Conservation (phyloP, 2,113 vertebrate genomes). For the Melanostigma gelatinosum region DNA sequence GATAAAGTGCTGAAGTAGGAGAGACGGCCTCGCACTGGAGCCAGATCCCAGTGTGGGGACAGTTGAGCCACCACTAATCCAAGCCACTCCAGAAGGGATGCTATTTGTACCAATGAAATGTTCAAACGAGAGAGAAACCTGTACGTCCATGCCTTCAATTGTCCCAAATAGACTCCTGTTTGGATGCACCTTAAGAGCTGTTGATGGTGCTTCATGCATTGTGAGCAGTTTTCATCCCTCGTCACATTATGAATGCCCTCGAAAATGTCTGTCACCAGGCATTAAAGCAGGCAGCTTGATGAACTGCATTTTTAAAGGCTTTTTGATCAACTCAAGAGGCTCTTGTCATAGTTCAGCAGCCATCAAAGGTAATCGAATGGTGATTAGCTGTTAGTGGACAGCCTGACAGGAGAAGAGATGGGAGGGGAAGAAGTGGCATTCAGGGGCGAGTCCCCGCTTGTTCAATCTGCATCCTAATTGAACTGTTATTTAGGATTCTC, state of each 20-base stretch:
- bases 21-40: slow-evolving; percentile 27
- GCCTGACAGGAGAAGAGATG: slow-evolving; percentile 4
- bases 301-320: slow-evolving; percentile 58
- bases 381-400: slow-evolving; percentile 47
- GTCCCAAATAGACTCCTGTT: background rate
- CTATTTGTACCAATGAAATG: slow-evolving; percentile 39
- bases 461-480: slow-evolving; percentile 70
- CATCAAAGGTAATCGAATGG: slow-evolving; percentile 57
- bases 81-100: slow-evolving; percentile 39
- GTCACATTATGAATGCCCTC: slow-evolving; percentile 18
- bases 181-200: background rate
- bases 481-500: slow-evolving; percentile 71
- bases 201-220: background rate
- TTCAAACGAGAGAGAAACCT: slow-evolving; percentile 13
- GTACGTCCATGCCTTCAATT: background rate
- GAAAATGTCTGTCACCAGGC: slow-evolving; percentile 31
- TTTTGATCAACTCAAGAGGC: slow-evolving; percentile 60
- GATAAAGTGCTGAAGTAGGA: slow-evolving; percentile 35
- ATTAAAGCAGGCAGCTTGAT: slow-evolving; percentile 41
- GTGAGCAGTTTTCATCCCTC: background rate
- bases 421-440: slow-evolving; percentile 16
- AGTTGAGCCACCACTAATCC: slow-evolving; percentile 65
- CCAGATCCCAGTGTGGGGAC: slow-evolving; percentile 53
- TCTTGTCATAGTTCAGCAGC: slow-evolving; percentile 62
- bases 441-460: slow-evolving; percentile 23